A percentile compares a stretch with the other conserved stretches of the same genome.
These are phyloP conservation scores for Teleogryllus oceanicus DNA, from an alignment of 2,888 invertebrate genomes.

Conservation along the genomic window DNA sequence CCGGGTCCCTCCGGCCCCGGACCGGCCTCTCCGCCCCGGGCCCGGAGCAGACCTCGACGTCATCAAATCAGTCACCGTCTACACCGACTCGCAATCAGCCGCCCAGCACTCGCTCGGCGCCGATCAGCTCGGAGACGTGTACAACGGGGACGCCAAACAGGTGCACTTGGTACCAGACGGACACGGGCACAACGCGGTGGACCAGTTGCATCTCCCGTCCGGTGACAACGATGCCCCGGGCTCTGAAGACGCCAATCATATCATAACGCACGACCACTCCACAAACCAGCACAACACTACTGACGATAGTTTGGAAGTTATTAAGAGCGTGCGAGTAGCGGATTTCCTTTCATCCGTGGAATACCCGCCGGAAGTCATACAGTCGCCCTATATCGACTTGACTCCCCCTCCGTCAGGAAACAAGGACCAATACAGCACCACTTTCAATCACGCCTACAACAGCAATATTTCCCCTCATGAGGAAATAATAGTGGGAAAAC, in stretches of 20 bases:
- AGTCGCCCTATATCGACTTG: constrained; percentile 68
- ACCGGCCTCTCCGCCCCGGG: not conserved
- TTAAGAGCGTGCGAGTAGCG: constrained; percentile 64
- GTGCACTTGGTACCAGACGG: constrained; percentile 22
- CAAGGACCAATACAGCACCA: constrained; percentile 12
- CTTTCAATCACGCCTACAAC: not conserved
- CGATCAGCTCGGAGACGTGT: not conserved
- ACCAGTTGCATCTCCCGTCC: constrained; percentile 22
- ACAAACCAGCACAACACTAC: not conserved
- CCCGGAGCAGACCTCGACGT: constrained; percentile 24
- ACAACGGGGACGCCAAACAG: not conserved
- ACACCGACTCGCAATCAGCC: not conserved
- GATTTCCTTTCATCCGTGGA: constrained; percentile 68
- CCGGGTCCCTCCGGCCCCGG: not conserved
- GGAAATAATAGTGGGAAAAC: constrained; percentile 32
- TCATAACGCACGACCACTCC: constrained; percentile 28
- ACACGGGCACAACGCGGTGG: not conserved
- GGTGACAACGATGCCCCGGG: constrained; percentile 23
- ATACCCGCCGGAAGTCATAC: constrained; percentile 66
- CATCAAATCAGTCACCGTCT: constrained; percentile 24
- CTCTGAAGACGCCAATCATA: not conserved
- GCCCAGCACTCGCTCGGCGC: not conserved
- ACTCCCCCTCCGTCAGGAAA: constrained; percentile 39
- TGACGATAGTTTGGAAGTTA: constrained; percentile 51
- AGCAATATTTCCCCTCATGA: constrained; percentile 20